These are phyloP conservation scores for Pelodiscus sinensis DNA, from an alignment of 2,113 vertebrate species.

Conservation along the genomic window DNA sequence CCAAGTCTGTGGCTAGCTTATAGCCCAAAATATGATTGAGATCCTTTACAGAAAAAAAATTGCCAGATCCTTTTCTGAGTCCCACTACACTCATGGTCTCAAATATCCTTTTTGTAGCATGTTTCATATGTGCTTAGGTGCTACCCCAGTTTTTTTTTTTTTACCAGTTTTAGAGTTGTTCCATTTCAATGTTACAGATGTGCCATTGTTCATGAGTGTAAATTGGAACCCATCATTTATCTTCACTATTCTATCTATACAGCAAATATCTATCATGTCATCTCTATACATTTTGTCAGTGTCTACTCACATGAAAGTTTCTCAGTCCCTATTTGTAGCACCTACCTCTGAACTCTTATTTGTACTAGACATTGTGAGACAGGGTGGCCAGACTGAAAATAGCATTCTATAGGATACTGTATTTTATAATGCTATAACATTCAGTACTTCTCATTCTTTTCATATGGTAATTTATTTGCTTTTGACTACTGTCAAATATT, in stretches of 20 bases:
- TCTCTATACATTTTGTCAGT: background rate
- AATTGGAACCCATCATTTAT: background rate
- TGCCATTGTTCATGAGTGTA: background rate
- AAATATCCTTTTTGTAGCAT: background rate
- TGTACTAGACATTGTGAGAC: background rate
- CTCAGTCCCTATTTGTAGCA: background rate
- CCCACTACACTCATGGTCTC: background rate
- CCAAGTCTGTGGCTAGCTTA: background rate
- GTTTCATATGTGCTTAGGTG: background rate
- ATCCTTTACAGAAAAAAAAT: background rate
- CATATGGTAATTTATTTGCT: background rate
- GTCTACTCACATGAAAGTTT: background rate
- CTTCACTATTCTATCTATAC: background rate
- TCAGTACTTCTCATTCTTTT: background rate
- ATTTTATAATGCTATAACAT: background rate
- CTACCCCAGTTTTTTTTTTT: background rate
- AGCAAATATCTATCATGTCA: background rate
- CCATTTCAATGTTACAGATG: background rate
- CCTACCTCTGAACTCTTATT: background rate
- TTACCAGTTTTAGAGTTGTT: background rate
- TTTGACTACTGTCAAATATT: background rate
- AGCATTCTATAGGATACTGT: background rate
- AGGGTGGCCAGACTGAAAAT: background rate
- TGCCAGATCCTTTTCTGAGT: background rate
- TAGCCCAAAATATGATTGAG: background rate